Conservation (phyloP, 2,888 invertebrate species). For the Diaprepes abbreviatus region DNA sequence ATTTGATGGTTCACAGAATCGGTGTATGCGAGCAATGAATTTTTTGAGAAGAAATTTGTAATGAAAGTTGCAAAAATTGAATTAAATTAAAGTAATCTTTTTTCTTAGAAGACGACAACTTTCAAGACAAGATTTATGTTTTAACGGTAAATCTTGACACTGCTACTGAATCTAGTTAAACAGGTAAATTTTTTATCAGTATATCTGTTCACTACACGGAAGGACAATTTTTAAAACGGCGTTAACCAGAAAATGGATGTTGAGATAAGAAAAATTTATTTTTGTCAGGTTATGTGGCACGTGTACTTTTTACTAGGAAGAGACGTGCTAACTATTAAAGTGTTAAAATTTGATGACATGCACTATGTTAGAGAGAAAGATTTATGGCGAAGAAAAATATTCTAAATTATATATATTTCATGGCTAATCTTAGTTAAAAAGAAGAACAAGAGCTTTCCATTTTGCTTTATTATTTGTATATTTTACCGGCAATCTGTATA, state of each 20-base stretch:
- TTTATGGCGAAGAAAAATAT: constrained; percentile 1
- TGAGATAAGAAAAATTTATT: constrained; percentile 30
- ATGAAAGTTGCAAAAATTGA: too few relatives aligned
- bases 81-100: too few relatives aligned
- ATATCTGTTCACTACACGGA: constrained; percentile 26
- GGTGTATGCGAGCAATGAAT: too few relatives aligned
- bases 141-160: neutral
- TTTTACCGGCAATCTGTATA: too few relatives aligned
- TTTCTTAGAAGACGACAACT: too few relatives aligned
- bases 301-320: constrained; percentile 36
- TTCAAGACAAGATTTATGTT: too few relatives aligned
- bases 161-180: constrained; percentile 28
- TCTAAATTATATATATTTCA: too few relatives aligned
- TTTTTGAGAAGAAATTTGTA: too few relatives aligned
- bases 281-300: constrained; percentile 20
- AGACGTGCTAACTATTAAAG: constrained; percentile 28
- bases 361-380: constrained; percentile 12
- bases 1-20: too few relatives aligned
- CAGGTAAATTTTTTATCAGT: constrained; percentile 27
- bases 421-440: too few relatives aligned
- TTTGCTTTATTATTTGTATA: too few relatives aligned
- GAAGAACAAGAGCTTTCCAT: too few relatives aligned
- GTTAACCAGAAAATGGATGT: constrained; percentile 18
- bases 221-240: constrained; percentile 28
- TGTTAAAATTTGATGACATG: constrained; percentile 20